These are phyloP conservation scores for Psilanteris sp. DNA, from an alignment of 1,140 invertebrate genomes.

Conservation along the genomic window DNA sequence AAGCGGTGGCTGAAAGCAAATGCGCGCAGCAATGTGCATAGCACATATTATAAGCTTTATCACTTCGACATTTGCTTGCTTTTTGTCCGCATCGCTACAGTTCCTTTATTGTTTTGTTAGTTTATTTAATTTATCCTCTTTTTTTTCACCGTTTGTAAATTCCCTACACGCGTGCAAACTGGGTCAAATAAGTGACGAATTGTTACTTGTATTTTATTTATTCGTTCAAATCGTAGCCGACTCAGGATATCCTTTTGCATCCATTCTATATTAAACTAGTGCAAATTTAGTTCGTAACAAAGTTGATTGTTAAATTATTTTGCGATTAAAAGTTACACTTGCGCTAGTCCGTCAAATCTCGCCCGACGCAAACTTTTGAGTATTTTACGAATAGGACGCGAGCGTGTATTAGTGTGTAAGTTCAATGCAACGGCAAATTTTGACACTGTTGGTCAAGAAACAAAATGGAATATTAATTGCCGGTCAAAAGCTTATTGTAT, in stretches of 20 bases:
- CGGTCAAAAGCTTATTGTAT: constrained; percentile 52
- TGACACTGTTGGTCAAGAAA: constrained; percentile 48
- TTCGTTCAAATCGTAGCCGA: too few relatives aligned
- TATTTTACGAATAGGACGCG: constrained; percentile 14
- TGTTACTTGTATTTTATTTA: too few relatives aligned
- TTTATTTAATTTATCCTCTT: neutral
- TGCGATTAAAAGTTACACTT: constrained; percentile 31
- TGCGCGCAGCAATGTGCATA: constrained; percentile 20
- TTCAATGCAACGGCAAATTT: constrained; percentile 18
- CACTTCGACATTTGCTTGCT: constrained; percentile 45
- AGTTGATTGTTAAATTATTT: constrained; percentile 40
- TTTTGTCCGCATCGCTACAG: constrained; percentile 3
- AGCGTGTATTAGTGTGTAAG: constrained; percentile 1
- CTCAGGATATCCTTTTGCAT: too few relatives aligned
- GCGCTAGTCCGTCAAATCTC: constrained; percentile 4
- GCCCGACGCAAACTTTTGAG: constrained; percentile 10
- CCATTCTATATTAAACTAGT: too few relatives aligned
- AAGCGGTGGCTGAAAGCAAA: constrained; percentile 30
- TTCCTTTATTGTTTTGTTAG: constrained; percentile 2
- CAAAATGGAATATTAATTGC: constrained; percentile 32
- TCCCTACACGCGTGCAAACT: neutral
- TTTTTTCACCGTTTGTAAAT: neutral
- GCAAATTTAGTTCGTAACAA: constrained; percentile 31
- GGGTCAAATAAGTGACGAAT: constrained; percentile 11
- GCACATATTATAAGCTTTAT: constrained; percentile 52